A percentile compares a stretch with the other conserved stretches of the same genome.
Conservation (phyloP, 2,797 vertebrate genomes). For the Garrulus glandarius region DNA sequence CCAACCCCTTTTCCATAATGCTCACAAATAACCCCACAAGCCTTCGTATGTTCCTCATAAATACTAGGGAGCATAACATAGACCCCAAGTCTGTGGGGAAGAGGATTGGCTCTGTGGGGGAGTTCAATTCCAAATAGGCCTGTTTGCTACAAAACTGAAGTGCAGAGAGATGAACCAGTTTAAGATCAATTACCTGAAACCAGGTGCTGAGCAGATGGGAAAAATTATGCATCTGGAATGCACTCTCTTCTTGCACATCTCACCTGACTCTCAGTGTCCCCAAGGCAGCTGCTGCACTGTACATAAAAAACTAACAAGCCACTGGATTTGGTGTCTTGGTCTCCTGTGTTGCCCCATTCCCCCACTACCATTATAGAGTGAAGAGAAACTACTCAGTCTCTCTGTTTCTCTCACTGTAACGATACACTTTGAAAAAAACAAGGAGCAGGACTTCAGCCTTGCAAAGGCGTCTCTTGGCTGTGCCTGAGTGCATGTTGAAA, state of each 20-base stretch:
- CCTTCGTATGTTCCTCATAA: background rate
- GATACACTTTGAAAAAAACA: background rate
- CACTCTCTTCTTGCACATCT: background rate
- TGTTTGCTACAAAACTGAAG: background rate
- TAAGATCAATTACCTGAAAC: slow-evolving; percentile 15
- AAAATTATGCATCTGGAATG: background rate
- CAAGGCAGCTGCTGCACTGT: background rate
- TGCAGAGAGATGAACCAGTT: background rate
- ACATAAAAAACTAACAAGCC: background rate
- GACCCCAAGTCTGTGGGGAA: background rate
- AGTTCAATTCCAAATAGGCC: background rate
- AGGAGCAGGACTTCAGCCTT: background rate
- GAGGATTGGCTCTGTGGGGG: background rate
- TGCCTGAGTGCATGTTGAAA: background rate
- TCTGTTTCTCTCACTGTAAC: background rate
- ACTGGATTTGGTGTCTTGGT: background rate
- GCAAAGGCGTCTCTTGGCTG: background rate
- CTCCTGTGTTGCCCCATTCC: fast-evolving
- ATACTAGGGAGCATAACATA: fast-evolving
- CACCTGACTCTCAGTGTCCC: background rate
- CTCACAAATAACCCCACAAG: background rate
- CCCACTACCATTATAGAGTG: background rate
- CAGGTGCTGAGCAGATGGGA: slow-evolving; percentile 25
- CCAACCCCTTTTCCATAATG: background rate
- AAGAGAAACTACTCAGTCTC: background rate